Base-by-base conservation (phyloP, 2,113 vertebrate species). In the Crocuta crocuta region DNA sequence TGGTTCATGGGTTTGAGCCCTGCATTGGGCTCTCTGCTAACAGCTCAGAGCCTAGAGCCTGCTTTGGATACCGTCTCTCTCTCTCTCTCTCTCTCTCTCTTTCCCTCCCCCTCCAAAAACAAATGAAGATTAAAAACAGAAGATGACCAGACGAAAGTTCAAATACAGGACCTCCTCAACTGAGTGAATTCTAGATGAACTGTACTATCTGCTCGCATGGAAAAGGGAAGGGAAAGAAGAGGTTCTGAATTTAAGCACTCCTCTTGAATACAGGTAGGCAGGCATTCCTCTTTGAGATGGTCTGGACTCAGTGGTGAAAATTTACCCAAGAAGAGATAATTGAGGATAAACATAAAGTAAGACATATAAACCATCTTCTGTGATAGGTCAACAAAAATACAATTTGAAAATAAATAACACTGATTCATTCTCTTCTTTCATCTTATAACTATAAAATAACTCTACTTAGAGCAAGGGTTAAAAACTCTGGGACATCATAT, bases 401-500 rank as follows among this genome's bases (percentile, higher is more conserved):
- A 53, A 43, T 74, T 35, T 26, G 45, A 80, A 94, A 66, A 21
- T 93, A 65, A 87, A 65, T 31, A 21, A 50, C 23, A 61, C 4
- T 55, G 23, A n/a, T 23, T 48, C 45, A n/a, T 85, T 80, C 70
- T 63, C 13, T 71, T 80, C 53, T 80, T 55, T 88, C 39, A 45
- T 91, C 31, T 85, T 85, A 7, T 8, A 33, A 73, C 23, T 39
- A 39, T 26, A 84, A 85, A 70, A 23, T 61, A 61, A 50, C 35
- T 53, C 31, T 17, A 66, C 21, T 61, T 9, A 71, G 63, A 86
- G 31, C 9, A 26, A 95, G 35, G 1, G 26, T 10, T 24, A 86
- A 65, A 89, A 82, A 48, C 24, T 4, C 16, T 68, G 0, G 0
- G 1, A 15, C 24, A 4, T 10, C 39, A 16, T 70, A 0, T 4